These are phyloP conservation scores for Protosalanx chinensis DNA, from an alignment of 2,797 vertebrate genomes.

Conservation along the genomic window DNA sequence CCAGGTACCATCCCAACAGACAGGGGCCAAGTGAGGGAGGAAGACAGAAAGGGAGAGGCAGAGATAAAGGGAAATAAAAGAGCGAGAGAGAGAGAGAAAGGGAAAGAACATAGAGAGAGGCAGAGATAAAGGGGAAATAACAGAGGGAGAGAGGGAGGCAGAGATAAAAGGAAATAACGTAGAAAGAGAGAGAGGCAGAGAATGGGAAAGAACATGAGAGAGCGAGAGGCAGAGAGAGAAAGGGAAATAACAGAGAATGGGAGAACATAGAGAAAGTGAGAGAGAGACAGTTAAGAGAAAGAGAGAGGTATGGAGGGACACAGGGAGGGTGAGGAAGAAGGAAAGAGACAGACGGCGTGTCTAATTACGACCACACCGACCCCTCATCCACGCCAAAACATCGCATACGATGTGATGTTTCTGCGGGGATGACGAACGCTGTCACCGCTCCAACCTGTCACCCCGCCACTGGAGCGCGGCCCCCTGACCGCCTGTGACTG, in stretches of 20 bases:
- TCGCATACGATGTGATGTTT: too few species aligned
- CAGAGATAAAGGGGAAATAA: background rate
- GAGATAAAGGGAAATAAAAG: too few species aligned
- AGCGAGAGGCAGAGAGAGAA: background rate
- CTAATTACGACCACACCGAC: too few species aligned
- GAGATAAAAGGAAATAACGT: background rate
- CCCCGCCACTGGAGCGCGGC: too few species aligned
- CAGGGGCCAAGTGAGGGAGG: background rate
- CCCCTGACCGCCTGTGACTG: background rate
- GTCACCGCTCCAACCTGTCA: too few species aligned
- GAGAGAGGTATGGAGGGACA: background rate
- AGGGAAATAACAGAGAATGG: background rate
- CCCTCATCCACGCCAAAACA: too few species aligned
- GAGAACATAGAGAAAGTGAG: background rate
- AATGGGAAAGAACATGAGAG: background rate
- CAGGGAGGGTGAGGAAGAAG: slow-evolving; percentile 11
- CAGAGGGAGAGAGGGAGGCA: background rate
- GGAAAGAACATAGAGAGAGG: background rate
- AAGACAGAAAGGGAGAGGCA: background rate
- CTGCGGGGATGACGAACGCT: too few species aligned
- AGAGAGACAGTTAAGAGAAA: background rate
- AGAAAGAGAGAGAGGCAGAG: background rate
- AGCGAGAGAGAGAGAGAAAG: background rate
- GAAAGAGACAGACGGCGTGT: background rate
- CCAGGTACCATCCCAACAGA: slow-evolving; percentile 56